Conservation (phyloP, 2,797 vertebrate genomes). For the Austrolebias charrua region DNA sequence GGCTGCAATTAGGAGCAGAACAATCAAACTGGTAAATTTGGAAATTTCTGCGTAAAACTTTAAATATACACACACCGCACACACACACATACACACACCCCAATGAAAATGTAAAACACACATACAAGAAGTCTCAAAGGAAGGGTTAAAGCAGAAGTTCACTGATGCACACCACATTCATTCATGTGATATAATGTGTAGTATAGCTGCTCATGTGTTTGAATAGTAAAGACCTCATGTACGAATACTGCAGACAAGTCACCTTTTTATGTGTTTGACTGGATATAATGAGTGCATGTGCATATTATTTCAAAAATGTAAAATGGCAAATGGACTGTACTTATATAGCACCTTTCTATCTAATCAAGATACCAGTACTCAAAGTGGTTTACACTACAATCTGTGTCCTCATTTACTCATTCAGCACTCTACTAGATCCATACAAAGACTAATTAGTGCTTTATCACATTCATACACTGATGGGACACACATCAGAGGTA, state of each 20-base stretch:
- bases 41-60: slow-evolving; percentile 19
- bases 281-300: too few relatives aligned
- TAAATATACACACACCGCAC: slow-evolving; percentile 14
- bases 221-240: slow-evolving; percentile 37
- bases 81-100: not conserved
- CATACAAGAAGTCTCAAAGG: slow-evolving; percentile 14
- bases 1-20: slow-evolving; percentile 37
- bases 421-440: too few relatives aligned
- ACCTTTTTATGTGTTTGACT: slow-evolving; percentile 32
- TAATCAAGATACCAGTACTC: too few relatives aligned
- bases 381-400: too few relatives aligned
- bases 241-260: slow-evolving; percentile 44
- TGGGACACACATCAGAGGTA: too few relatives aligned
- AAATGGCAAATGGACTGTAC: too few relatives aligned
- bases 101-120: not conserved
- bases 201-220: slow-evolving; percentile 46
- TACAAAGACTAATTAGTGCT: too few relatives aligned
- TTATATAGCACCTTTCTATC: too few relatives aligned
- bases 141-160: slow-evolving; percentile 20
- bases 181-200: slow-evolving; percentile 11
- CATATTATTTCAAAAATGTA: too few relatives aligned
- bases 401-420: too few relatives aligned
- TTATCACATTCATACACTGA: too few relatives aligned
- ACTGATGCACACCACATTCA: slow-evolving; percentile 21
- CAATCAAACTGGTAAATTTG: slow-evolving; percentile 47